phyloP scores from a whole-genome alignment of 2,888 invertebrate genomes.

The Cheilosia soror region DNA sequence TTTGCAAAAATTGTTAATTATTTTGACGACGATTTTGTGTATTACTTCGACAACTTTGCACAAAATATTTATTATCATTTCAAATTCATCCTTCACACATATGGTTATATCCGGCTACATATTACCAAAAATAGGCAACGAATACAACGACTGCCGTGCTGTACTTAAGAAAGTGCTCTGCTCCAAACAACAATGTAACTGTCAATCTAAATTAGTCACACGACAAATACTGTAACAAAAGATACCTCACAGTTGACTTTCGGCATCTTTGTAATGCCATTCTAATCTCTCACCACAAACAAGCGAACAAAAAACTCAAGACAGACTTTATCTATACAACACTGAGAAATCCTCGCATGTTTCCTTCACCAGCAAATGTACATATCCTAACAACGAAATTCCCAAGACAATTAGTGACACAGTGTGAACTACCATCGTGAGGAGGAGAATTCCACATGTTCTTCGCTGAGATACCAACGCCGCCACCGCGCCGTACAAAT shows the following conservation, averaged over 20 bases:
- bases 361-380: not conserved
- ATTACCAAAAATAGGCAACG: not conserved
- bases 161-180: not conserved
- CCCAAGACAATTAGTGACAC: slow-evolving; percentile 75
- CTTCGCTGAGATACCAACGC: slow-evolving; percentile 14
- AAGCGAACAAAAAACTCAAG: not conserved
- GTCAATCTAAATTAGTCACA: slow-evolving; percentile 67
- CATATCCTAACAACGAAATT: slow-evolving; percentile 49
- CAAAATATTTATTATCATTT: too few relatives aligned
- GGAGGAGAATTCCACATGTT: slow-evolving; percentile 51
- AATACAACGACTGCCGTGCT: not conserved
- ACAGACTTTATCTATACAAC: not conserved
- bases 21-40: too few relatives aligned
- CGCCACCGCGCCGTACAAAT: slow-evolving; percentile 46
- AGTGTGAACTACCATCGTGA: slow-evolving; percentile 67
- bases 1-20: too few relatives aligned
- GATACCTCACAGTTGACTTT: slow-evolving; percentile 36
- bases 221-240: slow-evolving; percentile 64
- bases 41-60: too few relatives aligned
- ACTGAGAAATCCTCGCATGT: slow-evolving; percentile 40
- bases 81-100: too few relatives aligned
- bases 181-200: slow-evolving; percentile 35
- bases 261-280: slow-evolving; percentile 65
- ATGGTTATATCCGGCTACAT: not conserved
- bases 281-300: slow-evolving; percentile 3